These are phyloP conservation scores for Pelobates fuscus DNA, from an alignment of 2,113 vertebrate genomes.

Conservation along the genomic window DNA sequence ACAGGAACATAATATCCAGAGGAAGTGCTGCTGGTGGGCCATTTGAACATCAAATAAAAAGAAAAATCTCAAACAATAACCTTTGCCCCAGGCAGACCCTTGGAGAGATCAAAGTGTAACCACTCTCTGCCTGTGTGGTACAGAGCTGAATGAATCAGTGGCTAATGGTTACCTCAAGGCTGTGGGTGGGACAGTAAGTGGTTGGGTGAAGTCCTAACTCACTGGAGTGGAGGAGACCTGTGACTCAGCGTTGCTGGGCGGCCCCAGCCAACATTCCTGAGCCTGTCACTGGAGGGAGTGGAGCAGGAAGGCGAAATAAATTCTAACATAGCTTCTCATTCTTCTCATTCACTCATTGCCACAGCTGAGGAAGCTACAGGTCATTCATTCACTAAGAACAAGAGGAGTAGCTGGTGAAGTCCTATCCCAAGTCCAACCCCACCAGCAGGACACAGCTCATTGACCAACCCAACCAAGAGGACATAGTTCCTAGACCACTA, in stretches of 20 bases:
- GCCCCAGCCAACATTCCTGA: background rate
- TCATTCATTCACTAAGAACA: background rate
- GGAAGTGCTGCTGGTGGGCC: no score
- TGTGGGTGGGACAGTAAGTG: conserved; percentile 26
- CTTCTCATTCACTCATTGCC: conserved; percentile 11
- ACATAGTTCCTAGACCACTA: background rate
- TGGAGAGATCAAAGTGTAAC: background rate
- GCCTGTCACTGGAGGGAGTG: background rate
- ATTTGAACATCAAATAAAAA: no score
- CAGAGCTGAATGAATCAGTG: conserved; percentile 21
- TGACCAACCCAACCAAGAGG: background rate
- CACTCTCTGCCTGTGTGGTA: background rate
- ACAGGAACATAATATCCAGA: no score
- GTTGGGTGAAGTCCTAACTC: conserved; percentile 8
- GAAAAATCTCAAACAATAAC: no score
- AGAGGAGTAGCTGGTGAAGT: background rate
- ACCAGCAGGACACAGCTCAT: background rate
- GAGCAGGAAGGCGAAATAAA: conserved; percentile 16
- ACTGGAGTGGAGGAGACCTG: background rate
- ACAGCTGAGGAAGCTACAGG: background rate
- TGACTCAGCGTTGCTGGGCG: conserved; percentile 41
- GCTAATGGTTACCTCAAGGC: conserved; percentile 18
- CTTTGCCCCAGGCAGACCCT: background rate
- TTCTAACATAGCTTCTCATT: conserved; percentile 17
- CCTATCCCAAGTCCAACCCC: background rate